Evolutionary conservation across 2,888 invertebrate species (phyloP).

Genomic region (Erebia ligea): DNA sequence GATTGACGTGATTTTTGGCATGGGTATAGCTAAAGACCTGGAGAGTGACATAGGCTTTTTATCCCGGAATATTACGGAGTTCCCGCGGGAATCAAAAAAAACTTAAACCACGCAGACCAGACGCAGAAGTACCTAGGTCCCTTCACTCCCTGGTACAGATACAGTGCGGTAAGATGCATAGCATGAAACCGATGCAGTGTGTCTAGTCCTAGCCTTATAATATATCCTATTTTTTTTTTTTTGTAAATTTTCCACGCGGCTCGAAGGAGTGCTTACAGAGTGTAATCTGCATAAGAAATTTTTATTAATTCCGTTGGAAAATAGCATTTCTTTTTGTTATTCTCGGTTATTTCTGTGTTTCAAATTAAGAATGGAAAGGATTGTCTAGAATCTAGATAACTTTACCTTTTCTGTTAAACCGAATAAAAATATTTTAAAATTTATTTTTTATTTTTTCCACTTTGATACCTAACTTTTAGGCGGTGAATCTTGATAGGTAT

Average conservation of each 20-base stretch:
- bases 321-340: slow-evolving; percentile 19
- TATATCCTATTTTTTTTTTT: slow-evolving; percentile 29
- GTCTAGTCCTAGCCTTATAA: slow-evolving; percentile 2
- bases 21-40: too few species aligned
- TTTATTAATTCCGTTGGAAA: slow-evolving; percentile 29
- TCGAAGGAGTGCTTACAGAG: slow-evolving; percentile 22
- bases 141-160: too few species aligned
- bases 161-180: too few species aligned
- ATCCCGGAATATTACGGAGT: too few species aligned
- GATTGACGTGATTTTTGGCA: too few species aligned
- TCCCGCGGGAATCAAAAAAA: too few species aligned
- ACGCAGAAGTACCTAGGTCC: too few species aligned
- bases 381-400: slow-evolving; percentile 1
- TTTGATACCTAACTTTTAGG: too few species aligned
- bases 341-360: slow-evolving; percentile 13
- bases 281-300: slow-evolving; percentile 38
- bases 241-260: slow-evolving; percentile 19
- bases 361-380: slow-evolving; percentile 15
- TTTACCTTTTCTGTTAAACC: not conserved
- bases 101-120: too few species aligned
- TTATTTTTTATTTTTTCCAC: too few species aligned
- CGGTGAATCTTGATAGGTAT: too few species aligned
- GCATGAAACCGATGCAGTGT: not conserved
- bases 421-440: not conserved
- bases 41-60: too few species aligned